A percentile compares a stretch with the other conserved stretches of the same genome.
Conservation (phyloP, 2,113 vertebrate species). For the Sisor rabdophorus region DNA sequence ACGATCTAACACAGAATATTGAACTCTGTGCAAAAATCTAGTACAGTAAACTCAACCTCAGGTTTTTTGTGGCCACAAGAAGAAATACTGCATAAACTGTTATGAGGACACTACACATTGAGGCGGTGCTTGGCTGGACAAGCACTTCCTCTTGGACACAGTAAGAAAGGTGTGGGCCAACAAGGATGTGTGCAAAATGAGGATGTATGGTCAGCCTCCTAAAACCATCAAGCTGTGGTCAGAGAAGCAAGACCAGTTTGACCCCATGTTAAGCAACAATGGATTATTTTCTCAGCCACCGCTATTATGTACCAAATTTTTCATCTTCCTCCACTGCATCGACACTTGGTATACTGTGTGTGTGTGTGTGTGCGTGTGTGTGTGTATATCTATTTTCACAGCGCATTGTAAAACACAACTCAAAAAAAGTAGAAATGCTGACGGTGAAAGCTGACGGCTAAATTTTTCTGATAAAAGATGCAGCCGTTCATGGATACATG, state of each 20-base stretch:
- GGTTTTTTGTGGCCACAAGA: background rate
- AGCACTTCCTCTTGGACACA: slow-evolving; percentile 24
- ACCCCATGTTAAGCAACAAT: background rate
- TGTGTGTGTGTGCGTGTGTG: too few species aligned
- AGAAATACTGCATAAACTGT: slow-evolving; percentile 24
- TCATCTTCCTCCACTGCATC: background rate
- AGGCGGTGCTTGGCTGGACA: background rate
- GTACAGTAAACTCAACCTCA: background rate
- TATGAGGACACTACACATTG: slow-evolving; percentile 33
- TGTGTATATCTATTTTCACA: too few species aligned
- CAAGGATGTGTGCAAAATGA: background rate
- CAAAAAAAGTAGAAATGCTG: background rate
- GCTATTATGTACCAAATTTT: background rate
- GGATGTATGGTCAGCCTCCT: background rate
- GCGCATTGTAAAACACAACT: background rate
- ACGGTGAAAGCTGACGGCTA: background rate
- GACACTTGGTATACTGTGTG: background rate
- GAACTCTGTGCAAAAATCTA: too few species aligned
- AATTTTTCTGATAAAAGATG: background rate
- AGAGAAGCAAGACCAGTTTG: too few species aligned
- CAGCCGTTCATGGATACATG: background rate
- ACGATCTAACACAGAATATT: background rate
- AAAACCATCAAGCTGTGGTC: background rate
- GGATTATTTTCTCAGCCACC: background rate
- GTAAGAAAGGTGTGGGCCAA: background rate